These are phyloP conservation scores for Enteromius treurensis DNA, from an alignment of 2,797 vertebrate genomes.

Conservation along the genomic window DNA sequence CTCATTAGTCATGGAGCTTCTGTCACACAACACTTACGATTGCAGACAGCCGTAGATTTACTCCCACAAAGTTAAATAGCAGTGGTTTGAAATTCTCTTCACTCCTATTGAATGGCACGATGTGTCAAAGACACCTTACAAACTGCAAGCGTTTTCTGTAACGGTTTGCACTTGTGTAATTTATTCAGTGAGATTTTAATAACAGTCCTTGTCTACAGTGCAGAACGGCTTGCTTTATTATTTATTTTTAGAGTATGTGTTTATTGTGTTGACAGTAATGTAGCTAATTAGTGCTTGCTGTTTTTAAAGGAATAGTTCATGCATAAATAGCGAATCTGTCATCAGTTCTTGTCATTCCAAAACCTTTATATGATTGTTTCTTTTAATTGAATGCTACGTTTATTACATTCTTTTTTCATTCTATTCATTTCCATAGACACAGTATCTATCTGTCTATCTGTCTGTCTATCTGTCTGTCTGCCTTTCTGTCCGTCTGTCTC, in stretches of 20 bases:
- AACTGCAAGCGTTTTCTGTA: constrained; percentile 21
- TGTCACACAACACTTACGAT: background rate
- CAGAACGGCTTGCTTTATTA: constrained; percentile 9
- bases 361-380: constrained; percentile 5
- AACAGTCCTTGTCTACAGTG: background rate
- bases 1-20: constrained; percentile 16
- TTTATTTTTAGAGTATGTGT: background rate
- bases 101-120: constrained; percentile 11
- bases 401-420: background rate
- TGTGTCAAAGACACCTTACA: constrained; percentile 16
- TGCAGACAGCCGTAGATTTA: constrained; percentile 25
- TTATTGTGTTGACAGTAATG: background rate
- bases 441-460: too few species aligned
- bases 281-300: constrained; percentile 12
- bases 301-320: constrained; percentile 12
- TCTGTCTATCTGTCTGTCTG: too few species aligned
- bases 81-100: constrained; percentile 6
- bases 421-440: background rate
- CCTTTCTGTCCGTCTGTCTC: too few species aligned
- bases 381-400: too few species aligned
- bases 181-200: constrained; percentile 4
- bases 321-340: background rate
- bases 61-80: background rate
- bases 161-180: background rate
- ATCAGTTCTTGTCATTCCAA: background rate